Evolutionary conservation across 2,888 invertebrate species (phyloP), one percentile per base, ranked within the genome.

Genomic region (Cryptus viduatorius): DNA sequence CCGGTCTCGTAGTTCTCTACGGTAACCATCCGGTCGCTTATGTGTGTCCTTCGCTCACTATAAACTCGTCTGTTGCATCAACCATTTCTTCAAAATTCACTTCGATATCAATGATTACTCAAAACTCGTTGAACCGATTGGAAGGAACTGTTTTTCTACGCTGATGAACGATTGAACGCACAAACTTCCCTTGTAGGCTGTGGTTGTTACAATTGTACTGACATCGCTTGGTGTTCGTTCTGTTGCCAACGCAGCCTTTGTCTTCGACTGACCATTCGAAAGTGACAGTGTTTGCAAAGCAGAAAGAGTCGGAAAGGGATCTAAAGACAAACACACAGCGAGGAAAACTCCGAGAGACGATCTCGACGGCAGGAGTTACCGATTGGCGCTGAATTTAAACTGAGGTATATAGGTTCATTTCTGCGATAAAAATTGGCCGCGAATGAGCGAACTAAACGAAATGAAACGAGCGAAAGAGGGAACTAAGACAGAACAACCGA

Each of bases 221-320:
- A 61, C 68, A 29, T 37, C 64, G 56, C 37, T 37, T 44, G 79
- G 59, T 50, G 71, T 72, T 82, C 71, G 79, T 67, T 48, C 76
- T 37, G 72, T 82, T 79, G 76, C 61, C 56, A 76, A 76, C 61
- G 71, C 67, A 88, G 89, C 90, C 88, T 90, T 90, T 90, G 92
- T 90, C 89, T 82, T 87, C 89, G 90, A 89, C 88, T 86, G 93
- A 89, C 89, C 90, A 89, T 89, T 90, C 89, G 92, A 93, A 93
- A 93, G 93, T 93, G 92, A 93, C 91, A 93, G 93, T 92, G 90
- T 88, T 88, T 87, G 53, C 64, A 79, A 78, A 82, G 76, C 80
- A 81, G 85, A 82, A 82, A 71, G 73, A 75, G 31, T 46, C 64
- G 67, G 71, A 75, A 64, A 82, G 59, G 59, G 68, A 61, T 46